phyloP scores from a whole-genome alignment of 2,888 invertebrate species.

The Lepidonotus clava region DNA sequence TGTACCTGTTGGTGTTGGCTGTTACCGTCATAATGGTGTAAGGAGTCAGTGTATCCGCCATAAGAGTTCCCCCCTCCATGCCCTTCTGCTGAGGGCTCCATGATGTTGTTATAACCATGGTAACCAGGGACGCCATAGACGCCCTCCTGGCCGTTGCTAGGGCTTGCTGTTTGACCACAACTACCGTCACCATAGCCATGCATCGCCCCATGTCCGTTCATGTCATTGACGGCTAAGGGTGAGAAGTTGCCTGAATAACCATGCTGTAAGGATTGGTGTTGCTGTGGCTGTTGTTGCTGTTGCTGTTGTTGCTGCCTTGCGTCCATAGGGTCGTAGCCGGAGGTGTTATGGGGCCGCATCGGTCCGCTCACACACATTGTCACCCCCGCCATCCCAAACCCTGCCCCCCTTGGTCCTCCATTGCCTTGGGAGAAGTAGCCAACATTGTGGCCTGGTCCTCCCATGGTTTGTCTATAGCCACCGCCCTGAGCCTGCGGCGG shows the following conservation, averaged over 20 bases:
- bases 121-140: constrained; percentile 48
- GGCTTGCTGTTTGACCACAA: not conserved
- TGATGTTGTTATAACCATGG: not conserved
- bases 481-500: constrained; percentile 5
- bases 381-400: not conserved
- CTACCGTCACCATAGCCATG: not conserved
- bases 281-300: not conserved
- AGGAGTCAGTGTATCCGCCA: not conserved
- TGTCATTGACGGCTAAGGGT: not conserved
- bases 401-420: not conserved
- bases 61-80: not conserved
- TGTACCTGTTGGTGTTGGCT: not conserved
- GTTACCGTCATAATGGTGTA: not conserved
- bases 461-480: not conserved
- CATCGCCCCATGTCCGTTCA: not conserved
- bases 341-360: not conserved
- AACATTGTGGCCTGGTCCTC: not conserved
- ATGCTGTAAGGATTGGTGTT: no score
- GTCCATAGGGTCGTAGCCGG: not conserved
- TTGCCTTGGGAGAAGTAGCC: constrained; percentile 27
- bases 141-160: constrained; percentile 28
- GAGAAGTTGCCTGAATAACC: constrained; percentile 30
- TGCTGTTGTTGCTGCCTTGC: constrained; percentile 12
- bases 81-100: not conserved
- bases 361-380: not conserved